Percentiles rank a stretch among this genome's conserved stretches.
Conservation (phyloP, 2,888 invertebrate genomes). For the Catocala fraxini region DNA sequence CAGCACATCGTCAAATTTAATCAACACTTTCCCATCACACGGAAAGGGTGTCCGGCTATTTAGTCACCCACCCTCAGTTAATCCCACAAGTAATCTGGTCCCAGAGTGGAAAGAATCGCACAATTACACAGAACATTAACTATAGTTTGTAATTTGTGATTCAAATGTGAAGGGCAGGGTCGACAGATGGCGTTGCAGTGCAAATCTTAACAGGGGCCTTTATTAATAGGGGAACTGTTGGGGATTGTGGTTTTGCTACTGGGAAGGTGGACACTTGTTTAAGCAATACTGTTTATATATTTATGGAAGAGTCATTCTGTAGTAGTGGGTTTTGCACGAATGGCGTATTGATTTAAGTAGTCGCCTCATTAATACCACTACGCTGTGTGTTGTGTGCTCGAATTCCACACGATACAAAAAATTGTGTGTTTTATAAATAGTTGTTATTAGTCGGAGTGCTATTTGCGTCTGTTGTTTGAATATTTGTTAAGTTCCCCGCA, state of each 20-base stretch:
- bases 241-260: slow-evolving; percentile 3
- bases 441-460: too few species aligned
- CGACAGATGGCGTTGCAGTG: slow-evolving; percentile 54
- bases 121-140: slow-evolving; percentile 60
- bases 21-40: slow-evolving; percentile 25
- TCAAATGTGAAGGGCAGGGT: slow-evolving; percentile 53
- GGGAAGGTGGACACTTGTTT: not conserved
- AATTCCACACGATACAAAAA: too few species aligned
- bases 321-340: too few species aligned
- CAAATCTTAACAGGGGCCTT: slow-evolving; percentile 35
- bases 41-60: slow-evolving; percentile 23
- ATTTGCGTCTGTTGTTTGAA: too few species aligned
- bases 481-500: too few species aligned
- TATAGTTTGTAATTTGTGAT: slow-evolving; percentile 58
- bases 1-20: slow-evolving; percentile 23
- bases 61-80: slow-evolving; percentile 31
- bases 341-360: too few species aligned
- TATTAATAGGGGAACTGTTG: slow-evolving; percentile 43
- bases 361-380: too few species aligned
- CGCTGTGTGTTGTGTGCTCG: too few species aligned
- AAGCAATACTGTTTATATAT: not conserved
- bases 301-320: not conserved
- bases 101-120: slow-evolving; percentile 46
- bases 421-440: too few species aligned
- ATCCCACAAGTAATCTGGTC: slow-evolving; percentile 32